Evolutionary conservation across 2,113 vertebrate species (phyloP).

Genomic region (Cheirogaleus medius): DNA sequence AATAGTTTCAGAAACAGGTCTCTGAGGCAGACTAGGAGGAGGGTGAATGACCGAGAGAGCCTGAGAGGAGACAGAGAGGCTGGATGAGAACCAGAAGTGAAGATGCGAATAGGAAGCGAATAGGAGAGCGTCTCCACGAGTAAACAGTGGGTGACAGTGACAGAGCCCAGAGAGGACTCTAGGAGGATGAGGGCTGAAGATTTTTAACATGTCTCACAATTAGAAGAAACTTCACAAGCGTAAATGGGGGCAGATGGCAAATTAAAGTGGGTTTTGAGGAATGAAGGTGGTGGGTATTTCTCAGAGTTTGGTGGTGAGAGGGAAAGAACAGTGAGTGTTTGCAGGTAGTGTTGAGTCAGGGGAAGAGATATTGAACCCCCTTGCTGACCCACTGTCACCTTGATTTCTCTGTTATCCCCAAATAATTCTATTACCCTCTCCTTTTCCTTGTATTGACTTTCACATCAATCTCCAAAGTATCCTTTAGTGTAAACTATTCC

Average conservation of each 20-base stretch:
- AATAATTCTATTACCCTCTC: neutral
- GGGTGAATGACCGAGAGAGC: no score
- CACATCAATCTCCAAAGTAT: neutral
- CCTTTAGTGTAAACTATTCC: neutral
- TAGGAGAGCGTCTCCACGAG: no score
- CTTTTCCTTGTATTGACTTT: neutral
- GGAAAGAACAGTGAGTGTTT: neutral
- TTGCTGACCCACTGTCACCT: neutral
- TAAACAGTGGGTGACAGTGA: neutral
- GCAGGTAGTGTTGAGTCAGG: neutral
- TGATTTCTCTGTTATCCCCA: neutral
- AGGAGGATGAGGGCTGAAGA: neutral
- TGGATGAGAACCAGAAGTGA: neutral
- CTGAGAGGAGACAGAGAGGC: neutral
- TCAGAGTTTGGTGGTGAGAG: neutral
- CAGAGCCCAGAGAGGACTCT: neutral
- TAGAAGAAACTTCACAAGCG: neutral
- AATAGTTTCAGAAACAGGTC: neutral
- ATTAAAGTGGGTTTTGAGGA: neutral
- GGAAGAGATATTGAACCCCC: neutral
- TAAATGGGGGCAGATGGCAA: neutral
- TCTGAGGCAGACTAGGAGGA: neutral
- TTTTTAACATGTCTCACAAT: neutral
- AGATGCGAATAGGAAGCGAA: neutral
- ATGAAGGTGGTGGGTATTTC: neutral